These are phyloP conservation scores for Ciconia boyciana DNA, from an alignment of 2,113 vertebrate species.

Conservation along the genomic window DNA sequence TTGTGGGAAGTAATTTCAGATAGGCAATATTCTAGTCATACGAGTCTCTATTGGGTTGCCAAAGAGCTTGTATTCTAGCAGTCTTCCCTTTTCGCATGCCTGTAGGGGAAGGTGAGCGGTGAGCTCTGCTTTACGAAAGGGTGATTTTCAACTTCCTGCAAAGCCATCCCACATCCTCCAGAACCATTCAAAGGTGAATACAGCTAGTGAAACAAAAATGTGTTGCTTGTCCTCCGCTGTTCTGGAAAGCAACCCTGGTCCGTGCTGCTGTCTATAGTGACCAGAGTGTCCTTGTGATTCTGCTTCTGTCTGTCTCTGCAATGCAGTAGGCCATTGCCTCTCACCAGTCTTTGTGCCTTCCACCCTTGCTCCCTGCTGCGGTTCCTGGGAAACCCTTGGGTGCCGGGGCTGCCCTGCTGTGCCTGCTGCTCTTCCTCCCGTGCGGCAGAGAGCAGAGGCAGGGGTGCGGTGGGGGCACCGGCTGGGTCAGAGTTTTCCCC, in stretches of 20 bases:
- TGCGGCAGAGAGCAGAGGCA: background rate
- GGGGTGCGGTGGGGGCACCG: background rate
- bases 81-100: background rate
- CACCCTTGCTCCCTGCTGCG: background rate
- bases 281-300: background rate
- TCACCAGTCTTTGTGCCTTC: background rate
- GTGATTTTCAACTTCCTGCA: background rate
- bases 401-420: background rate
- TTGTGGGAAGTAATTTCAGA: background rate
- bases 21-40: background rate
- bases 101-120: background rate
- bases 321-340: background rate
- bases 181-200: background rate
- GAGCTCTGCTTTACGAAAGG: background rate
- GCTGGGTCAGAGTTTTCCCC: background rate
- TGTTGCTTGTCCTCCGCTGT: background rate
- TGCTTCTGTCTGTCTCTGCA: background rate
- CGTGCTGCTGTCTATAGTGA: background rate
- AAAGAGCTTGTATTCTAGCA: background rate
- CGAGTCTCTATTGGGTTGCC: background rate
- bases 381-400: background rate
- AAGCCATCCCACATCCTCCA: background rate
- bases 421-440: background rate
- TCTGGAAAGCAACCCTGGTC: background rate
- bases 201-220: background rate